Evolutionary conservation across 2,888 invertebrate species (phyloP).

Genomic region (Conistra vaccinii): DNA sequence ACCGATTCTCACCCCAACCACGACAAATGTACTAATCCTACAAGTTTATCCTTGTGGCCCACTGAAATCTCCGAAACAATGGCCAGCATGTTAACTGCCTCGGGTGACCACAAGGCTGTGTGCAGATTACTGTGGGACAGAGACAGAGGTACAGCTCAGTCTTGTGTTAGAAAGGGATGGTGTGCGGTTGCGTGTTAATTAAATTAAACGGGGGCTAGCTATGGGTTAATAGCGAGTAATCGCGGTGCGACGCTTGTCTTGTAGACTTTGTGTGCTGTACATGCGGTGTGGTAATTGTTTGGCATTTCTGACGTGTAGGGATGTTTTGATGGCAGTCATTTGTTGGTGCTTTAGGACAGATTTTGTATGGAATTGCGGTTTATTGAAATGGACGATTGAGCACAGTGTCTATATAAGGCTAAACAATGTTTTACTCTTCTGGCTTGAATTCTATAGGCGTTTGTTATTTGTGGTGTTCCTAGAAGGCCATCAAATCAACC

Average conservation of each 20-base stretch:
- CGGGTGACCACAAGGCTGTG: slow-evolving; percentile 78
- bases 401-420: background rate
- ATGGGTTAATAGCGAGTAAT: slow-evolving; percentile 76
- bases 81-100: slow-evolving; percentile 84
- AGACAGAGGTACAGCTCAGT: slow-evolving; percentile 38
- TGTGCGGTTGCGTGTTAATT: slow-evolving; percentile 70
- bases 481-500: background rate
- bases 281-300: slow-evolving; percentile 67
- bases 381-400: background rate
- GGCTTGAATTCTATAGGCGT: background rate
- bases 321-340: slow-evolving; percentile 24
- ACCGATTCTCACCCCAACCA: slow-evolving; percentile 62
- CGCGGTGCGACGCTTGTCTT: slow-evolving; percentile 69
- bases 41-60: slow-evolving; percentile 75
- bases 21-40: slow-evolving; percentile 76
- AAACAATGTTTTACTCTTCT: background rate
- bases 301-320: slow-evolving; percentile 50
- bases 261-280: slow-evolving; percentile 65
- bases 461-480: background rate
- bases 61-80: slow-evolving; percentile 80
- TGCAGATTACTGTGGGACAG: slow-evolving; percentile 70
- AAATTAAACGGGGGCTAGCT: slow-evolving; percentile 72
- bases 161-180: slow-evolving; percentile 53
- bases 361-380: background rate
- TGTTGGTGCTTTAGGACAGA: background rate